Base-by-base conservation (phyloP, 2,113 vertebrate species). In the Brachyistius frenatus region DNA sequence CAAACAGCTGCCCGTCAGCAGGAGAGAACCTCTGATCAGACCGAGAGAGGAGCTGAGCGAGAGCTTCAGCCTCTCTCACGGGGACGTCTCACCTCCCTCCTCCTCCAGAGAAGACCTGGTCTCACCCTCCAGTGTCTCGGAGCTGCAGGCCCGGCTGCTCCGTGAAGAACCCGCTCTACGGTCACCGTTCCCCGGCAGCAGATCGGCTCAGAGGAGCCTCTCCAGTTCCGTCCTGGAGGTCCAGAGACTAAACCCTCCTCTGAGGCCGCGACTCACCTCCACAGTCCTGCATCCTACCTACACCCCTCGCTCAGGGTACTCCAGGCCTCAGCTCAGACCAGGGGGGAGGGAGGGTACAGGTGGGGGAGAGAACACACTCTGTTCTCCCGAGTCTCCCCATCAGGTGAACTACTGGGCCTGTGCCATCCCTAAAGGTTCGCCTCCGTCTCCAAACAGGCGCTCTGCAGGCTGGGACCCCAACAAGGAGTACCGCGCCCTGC, bases 321-420 rank as follows among this genome's bases (percentile, higher is more conserved):
- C 70, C 1, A 85, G 72, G 54, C 44, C 57, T 52, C 73, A 37
- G 30, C 31, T 62, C 14, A 79, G 75, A 32, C 10, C 11, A 1
- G 10, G 46, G 3, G 49, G 53, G 2, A 9, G 1, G 14, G 47
- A 36, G 4, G 30, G 5, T n/a, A 30, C 23, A 13, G 44, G 53
- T 46, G n/a, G 23, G 10, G 5, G 5, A n/a, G 49, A 58, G 9
- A 70, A 14, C 35, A 33, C 60, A 39, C 30, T 41, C 8, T 47
- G 1, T n/a, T 86, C 77, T 30, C 50, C 80, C 47, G 77, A 94
- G 94, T 14, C 88, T 7, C 89, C 93, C 5, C 92, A 94, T 80
- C 96, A 96, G 80, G 93, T 94, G 0, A 90, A 96, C 75, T 97
- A 97, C 90, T 98, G 98, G 97, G 95, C 95, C 0, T 97, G 96